Evolutionary conservation across 2,888 invertebrate genomes (phyloP), one percentile per base, ranked within the genome.

Genomic region (Brenthis daphne): DNA sequence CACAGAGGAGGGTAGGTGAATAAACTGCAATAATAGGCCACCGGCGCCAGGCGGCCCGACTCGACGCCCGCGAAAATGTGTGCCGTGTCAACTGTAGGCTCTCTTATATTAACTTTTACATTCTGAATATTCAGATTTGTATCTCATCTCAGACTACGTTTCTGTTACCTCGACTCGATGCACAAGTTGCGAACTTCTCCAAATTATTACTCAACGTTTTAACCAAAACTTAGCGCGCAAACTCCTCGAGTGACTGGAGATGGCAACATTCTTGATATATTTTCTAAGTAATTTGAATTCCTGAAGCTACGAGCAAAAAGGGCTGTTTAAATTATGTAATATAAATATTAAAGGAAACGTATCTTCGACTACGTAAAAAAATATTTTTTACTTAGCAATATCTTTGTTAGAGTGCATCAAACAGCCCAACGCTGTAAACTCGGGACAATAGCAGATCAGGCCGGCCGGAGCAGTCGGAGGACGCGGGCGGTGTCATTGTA

Each of bases 21-120:
- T 81, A 84, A 86, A 86, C 85, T 88, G 82, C 82, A 85, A 80
- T 85, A 82, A 84, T 81, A 79, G 80, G 77, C 71, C 77, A 77
- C 71, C 77, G 82, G 73, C 81, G 84, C 82, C 37, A 11, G 86
- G 79, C 86, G 71, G 67, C 53, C 74, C 67, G 86, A 84, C 86
- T 85, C 82, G 84, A 24, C 58, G 33, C 47, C 11, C n/a, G 55
- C 48, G 55, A 55, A 63, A 37, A 11, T 54, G 43, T 61, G 51
- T 64, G 54, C 53, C 37, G 11, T 11, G 37, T 43, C 37, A 11
- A 43, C 37, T 43, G 37, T 43, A 43, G 37, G 37, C 37, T 43
- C 37, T 43, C 37, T 43, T 43, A 43, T 43, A 43, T 11, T 43
- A 43, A 43, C 37, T 43, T 43, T 43, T 43, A 43, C 16, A 51